Evolutionary conservation across 1,140 invertebrate genomes (phyloP).

Genomic region (Drosophila kanapiae): DNA sequence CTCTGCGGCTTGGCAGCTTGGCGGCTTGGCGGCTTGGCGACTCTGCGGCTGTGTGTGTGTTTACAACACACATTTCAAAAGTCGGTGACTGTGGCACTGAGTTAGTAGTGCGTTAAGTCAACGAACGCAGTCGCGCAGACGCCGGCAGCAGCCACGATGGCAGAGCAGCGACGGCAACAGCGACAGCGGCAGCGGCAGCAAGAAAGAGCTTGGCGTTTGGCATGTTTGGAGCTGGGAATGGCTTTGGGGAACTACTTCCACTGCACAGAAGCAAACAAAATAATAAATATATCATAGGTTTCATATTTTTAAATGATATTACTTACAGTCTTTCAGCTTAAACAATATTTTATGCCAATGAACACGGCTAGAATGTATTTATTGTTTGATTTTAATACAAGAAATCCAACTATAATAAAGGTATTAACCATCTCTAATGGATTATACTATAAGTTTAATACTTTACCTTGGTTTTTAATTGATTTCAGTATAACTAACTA

Average conservation of each 20-base stretch:
- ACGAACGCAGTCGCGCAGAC: conserved; percentile 81
- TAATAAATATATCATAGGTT: background rate
- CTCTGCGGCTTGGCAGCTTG: background rate
- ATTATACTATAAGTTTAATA: too few species aligned
- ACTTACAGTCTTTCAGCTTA: too few species aligned
- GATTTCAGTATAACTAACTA: too few species aligned
- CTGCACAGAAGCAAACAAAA: conserved; percentile 7
- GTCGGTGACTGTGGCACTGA: conserved; percentile 83
- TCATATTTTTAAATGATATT: background rate
- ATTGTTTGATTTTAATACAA: too few species aligned
- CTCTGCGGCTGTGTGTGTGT: conserved; percentile 40
- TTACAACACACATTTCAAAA: conserved; percentile 83
- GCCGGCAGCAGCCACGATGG: conserved; percentile 45
- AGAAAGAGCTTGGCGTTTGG: conserved; percentile 33
- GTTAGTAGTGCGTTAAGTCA: conserved; percentile 84
- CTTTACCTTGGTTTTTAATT: too few species aligned
- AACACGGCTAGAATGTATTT: too few species aligned
- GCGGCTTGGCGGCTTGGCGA: conserved; percentile 12
- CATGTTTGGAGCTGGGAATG: conserved; percentile 18
- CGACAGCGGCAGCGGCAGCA: conserved; percentile 9
- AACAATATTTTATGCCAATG: too few species aligned
- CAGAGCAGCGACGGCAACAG: conserved; percentile 17
- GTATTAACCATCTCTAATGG: too few species aligned
- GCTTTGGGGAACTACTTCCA: background rate
- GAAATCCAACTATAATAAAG: too few species aligned